phyloP scores from a whole-genome alignment of 2,888 invertebrate species.

The Lissonota sp. region DNA sequence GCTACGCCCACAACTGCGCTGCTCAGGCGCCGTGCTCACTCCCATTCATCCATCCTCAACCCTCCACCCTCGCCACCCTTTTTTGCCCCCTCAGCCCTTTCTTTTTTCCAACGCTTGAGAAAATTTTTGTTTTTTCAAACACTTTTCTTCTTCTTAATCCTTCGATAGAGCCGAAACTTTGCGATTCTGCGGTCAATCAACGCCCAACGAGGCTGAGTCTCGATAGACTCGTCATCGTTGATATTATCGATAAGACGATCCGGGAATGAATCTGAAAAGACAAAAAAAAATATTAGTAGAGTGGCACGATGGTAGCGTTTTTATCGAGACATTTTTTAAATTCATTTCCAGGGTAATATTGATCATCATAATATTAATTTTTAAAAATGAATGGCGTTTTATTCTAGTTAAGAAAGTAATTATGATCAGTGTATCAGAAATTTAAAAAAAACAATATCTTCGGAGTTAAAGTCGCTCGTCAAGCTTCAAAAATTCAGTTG shows the following conservation, averaged over 20 bases:
- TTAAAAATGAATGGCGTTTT: too few relatives aligned
- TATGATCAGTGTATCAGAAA: too few relatives aligned
- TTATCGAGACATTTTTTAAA: too few relatives aligned
- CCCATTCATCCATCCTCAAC: constrained; percentile 82
- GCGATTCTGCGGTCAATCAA: constrained; percentile 3
- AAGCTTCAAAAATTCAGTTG: too few relatives aligned
- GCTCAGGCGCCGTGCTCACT: constrained; percentile 79
- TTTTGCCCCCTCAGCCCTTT: constrained; percentile 21
- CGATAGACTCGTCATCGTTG: background rate
- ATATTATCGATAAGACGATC: constrained; percentile 1
- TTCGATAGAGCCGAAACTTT: constrained; percentile 15
- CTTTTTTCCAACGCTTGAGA: constrained; percentile 5
- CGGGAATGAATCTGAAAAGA: constrained; percentile 17
- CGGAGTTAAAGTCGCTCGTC: too few relatives aligned
- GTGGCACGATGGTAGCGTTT: too few relatives aligned
- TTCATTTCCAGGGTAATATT: too few relatives aligned
- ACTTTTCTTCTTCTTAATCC: constrained; percentile 12
- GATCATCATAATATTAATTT: too few relatives aligned
- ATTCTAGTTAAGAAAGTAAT: too few relatives aligned
- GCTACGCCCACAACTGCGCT: constrained; percentile 77
- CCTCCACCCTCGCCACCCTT: constrained; percentile 41
- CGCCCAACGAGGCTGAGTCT: background rate
- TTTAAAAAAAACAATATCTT: too few relatives aligned
- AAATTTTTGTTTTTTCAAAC: too few relatives aligned
- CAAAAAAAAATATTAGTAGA: background rate